Evolutionary conservation across 2,113 vertebrate genomes (phyloP).

Genomic region (Dunckerocampus dactyliophorus): DNA sequence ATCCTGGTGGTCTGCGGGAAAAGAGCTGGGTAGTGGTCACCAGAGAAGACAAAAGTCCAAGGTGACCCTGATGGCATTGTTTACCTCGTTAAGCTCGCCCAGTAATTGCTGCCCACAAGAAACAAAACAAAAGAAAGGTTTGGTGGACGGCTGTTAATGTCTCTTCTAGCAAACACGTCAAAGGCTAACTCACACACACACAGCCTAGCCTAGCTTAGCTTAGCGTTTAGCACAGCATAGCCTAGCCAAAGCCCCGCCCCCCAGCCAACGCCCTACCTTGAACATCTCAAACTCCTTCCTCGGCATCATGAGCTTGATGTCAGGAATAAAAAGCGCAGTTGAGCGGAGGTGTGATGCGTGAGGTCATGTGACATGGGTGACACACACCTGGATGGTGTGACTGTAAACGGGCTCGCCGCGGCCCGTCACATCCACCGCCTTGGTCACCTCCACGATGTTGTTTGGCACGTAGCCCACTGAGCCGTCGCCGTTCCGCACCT

Average conservation of each 20-base stretch:
- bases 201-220: constrained; percentile 2
- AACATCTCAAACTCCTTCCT: constrained; percentile 99
- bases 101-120: constrained; percentile 86
- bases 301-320: constrained; percentile 93
- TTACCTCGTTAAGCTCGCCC: constrained; percentile 97
- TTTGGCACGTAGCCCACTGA: constrained; percentile 92
- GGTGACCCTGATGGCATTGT: neutral
- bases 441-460: constrained; percentile 89
- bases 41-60: neutral
- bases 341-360: neutral
- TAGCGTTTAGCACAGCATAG: constrained; percentile 10
- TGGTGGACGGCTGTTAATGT: neutral
- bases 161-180: neutral
- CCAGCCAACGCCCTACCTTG: constrained; percentile 80
- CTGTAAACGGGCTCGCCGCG: constrained; percentile 81
- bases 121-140: constrained; percentile 39
- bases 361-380: neutral
- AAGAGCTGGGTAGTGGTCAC: neutral
- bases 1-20: constrained; percentile 66
- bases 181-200: neutral
- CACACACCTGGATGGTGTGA: constrained; percentile 88
- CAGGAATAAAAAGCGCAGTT: constrained; percentile 27
- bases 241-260: constrained; percentile 12
- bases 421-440: constrained; percentile 70
- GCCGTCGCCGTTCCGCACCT: constrained; percentile 83